Base-by-base conservation (phyloP, 2,888 invertebrate genomes). In the Stegophylla sp. region DNA sequence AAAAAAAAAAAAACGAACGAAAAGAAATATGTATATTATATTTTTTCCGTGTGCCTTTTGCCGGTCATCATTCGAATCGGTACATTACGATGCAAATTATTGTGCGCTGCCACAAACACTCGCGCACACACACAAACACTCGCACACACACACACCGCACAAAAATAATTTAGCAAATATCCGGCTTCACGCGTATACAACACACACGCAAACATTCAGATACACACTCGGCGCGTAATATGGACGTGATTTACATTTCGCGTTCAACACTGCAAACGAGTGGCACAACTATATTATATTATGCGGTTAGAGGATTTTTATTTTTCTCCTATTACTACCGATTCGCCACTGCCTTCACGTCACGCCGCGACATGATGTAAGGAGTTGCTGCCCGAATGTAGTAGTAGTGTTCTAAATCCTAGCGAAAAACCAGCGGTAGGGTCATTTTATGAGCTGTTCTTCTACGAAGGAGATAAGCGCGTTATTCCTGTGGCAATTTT, bases 81-180 rank as follows among this genome's bases (percentile, higher is more conserved):
- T 61, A 63, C 73, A 61, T 63, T 74, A 74, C 73, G 61, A 63
- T 63, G 61, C 73, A 74, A 74, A 74, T 28, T n/a, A n/a, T n/a
- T 61, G 13, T n/a, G 23, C 56, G 17, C 56, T 23, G 43, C 56
- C 26, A n/a, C 26, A 26, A 15, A 53, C n/a, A 41, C 26, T 3
- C 15, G 17, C 17, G 17, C 17, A 51, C 17, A 43, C 41, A 7
- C 64, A 13, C 41, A 48, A 15, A 48, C 13, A 23, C 13, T 17
- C 20, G n/a, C n/a, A n/a, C n/a, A n/a, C 13, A 63, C 43, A 66
- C 66, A 4, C 34, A 28, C 34, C 5, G n/a, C 10, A n/a, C 41
- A 12, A 23, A 26, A 56, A 56, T 72, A 72, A 72, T 72, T 72
- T 72, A 72, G 56, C 72, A 56, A 72, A 72, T 56, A 72, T 56